Evolutionary conservation across 1,140 invertebrate genomes (phyloP), one percentile per base, ranked within the genome.

Genomic region (Choristoneura fumiferana): DNA sequence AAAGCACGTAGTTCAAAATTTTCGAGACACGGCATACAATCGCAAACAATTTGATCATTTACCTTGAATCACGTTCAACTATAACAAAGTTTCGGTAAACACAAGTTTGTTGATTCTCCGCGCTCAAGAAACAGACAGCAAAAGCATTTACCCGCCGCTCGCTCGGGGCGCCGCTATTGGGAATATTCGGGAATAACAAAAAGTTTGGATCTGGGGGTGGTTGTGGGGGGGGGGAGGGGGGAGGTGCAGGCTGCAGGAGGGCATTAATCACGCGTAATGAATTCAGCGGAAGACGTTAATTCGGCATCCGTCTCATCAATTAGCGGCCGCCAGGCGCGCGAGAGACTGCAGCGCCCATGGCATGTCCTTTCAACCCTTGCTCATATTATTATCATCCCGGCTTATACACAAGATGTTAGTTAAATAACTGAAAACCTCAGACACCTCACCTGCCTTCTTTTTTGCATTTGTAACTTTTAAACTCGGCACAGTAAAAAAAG

Each of bases 251-350:
- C n/a, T n/a, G n/a, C n/a, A n/a, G n/a, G 35, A 2, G 43, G 12
- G 29, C 43, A 49, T 49, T 29, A 49, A 49, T 49, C 43, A 49
- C 43, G 5, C 22, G 18, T 49, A 49, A 49, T 49, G 8, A 49
- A 49, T 49, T 49, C 43, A 49, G 43, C 43, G 43, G 43, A 49
- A 49, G 43, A 33, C 43, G 43, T 49, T 49, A 40, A 40, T 40
- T 40, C 15, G 39, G 39, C 15, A 40, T 40, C 39, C 14, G 15
- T 13, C 39, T 15, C 14, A 40, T 40, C 15, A 40, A 17, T 40
- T 40, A 40, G 39, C 14, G 39, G 39, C 15, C 9, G 39, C 39
- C 9, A 2, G 39, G 39, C 22, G 22, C 22, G 22, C n/a, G n/a
- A n/a, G 22, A 29, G 22, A 29, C 22, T n/a, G 22, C 22, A 29